A percentile compares a stretch with the other conserved stretches of the same genome.
These are phyloP conservation scores for Ailurus styani DNA, from an alignment of 2,113 vertebrate species.

Conservation along the genomic window DNA sequence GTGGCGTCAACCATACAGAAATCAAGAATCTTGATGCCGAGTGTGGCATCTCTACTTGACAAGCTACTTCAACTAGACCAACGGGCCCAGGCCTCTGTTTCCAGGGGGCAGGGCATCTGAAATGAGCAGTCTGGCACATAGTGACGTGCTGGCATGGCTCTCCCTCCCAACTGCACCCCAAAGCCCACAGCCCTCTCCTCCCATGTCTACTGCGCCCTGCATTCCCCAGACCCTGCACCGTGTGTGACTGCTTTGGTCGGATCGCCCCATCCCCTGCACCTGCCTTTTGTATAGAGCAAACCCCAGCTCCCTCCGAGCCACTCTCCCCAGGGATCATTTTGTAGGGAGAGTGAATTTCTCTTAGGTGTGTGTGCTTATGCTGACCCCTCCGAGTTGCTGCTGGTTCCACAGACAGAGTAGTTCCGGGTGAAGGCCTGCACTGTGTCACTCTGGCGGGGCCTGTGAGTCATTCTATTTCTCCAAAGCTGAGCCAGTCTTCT, in stretches of 20 bases:
- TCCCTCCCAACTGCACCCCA: neutral
- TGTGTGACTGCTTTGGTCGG: conserved; percentile 13
- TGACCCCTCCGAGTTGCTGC: neutral
- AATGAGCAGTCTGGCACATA: neutral
- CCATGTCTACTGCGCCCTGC: neutral
- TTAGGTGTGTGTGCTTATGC: neutral
- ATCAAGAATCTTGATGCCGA: conserved; percentile 46
- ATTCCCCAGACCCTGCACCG: neutral
- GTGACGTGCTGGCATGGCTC: neutral
- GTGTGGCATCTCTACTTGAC: conserved; percentile 39
- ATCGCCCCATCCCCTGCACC: neutral
- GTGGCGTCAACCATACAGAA: neutral
- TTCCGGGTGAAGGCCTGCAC: neutral
- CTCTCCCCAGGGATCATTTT: neutral
- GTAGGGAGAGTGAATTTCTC: neutral
- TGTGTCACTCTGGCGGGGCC: neutral
- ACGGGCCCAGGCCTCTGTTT: conserved; percentile 27
- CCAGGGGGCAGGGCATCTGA: neutral
- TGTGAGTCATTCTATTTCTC: neutral
- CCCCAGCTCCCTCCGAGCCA: neutral
- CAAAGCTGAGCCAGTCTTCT: neutral
- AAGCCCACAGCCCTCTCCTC: neutral
- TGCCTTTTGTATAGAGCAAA: neutral
- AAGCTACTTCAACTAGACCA: conserved; percentile 53
- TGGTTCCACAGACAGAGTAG: neutral